These are phyloP conservation scores for Sesamia inferens DNA, from an alignment of 2,888 invertebrate genomes.

Conservation along the genomic window DNA sequence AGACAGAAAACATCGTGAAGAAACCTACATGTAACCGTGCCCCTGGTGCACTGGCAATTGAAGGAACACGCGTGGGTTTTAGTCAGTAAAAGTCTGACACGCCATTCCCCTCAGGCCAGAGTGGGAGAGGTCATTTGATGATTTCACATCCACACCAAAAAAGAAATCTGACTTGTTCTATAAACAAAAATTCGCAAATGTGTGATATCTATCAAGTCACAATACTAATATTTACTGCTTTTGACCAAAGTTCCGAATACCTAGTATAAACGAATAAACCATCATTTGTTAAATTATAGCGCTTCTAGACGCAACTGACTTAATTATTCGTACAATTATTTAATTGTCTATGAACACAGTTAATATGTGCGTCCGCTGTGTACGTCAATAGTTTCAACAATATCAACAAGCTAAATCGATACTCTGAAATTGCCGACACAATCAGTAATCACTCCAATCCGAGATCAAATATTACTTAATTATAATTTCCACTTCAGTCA, in stretches of 20 bases:
- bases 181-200: neutral
- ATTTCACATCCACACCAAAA: too few species aligned
- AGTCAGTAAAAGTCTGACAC: too few species aligned
- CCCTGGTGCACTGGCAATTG: too few species aligned
- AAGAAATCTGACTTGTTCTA: neutral
- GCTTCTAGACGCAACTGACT: conserved; percentile 13
- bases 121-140: too few species aligned
- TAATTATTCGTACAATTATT: conserved; percentile 19
- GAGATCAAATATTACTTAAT: conserved; percentile 38
- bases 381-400: conserved; percentile 19
- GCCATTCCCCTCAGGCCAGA: too few species aligned
- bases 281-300: neutral
- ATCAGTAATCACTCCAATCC: conserved; percentile 21
- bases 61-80: too few species aligned
- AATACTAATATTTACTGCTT: too few species aligned
- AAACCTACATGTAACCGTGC: neutral
- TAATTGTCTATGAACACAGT: conserved; percentile 6
- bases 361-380: conserved; percentile 6
- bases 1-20: neutral
- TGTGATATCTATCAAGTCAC: neutral
- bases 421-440: conserved; percentile 24
- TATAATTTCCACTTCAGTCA: conserved; percentile 17
- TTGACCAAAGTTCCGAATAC: neutral
- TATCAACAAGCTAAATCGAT: conserved; percentile 27
- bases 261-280: neutral